phyloP scores from a whole-genome alignment of 2,113 vertebrate genomes.

The Pygoscelis antarcticus region DNA sequence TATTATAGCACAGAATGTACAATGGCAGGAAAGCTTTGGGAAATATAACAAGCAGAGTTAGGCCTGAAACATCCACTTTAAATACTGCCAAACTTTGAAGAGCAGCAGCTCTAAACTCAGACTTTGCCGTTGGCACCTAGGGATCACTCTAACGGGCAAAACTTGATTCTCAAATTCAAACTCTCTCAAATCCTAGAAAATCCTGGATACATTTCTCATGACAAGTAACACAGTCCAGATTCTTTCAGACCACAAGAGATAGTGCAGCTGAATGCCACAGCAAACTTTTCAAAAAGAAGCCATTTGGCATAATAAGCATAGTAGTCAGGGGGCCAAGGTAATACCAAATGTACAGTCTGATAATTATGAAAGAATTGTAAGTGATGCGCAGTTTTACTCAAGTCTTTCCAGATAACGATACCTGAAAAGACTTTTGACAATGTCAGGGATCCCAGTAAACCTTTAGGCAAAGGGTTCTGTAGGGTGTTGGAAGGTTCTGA shows the following conservation, averaged over 20 bases:
- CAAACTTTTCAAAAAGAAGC: neutral
- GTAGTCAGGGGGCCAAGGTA: neutral
- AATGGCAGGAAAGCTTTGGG: constrained; percentile 33
- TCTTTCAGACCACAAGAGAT: constrained; percentile 35
- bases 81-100: constrained; percentile 53
- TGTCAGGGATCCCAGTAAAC: neutral
- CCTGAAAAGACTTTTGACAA: neutral
- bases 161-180: neutral
- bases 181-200: constrained; percentile 30
- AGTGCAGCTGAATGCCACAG: neutral
- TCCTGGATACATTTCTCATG: constrained; percentile 29
- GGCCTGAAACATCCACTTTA: constrained; percentile 39
- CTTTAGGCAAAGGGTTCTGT: neutral
- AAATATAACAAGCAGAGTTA: constrained; percentile 61
- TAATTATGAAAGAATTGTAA: constrained; percentile 11
- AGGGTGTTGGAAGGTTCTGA: neutral
- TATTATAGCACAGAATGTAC: constrained; percentile 55
- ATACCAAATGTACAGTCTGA: neutral
- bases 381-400: neutral
- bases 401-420: neutral
- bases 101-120: constrained; percentile 44
- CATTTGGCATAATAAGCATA: neutral
- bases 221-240: constrained; percentile 26
- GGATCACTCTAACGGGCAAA: constrained; percentile 2
- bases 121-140: constrained; percentile 1